These are phyloP conservation scores for Kradibia gibbosae DNA, from an alignment of 1,140 invertebrate genomes.

Conservation along the genomic window DNA sequence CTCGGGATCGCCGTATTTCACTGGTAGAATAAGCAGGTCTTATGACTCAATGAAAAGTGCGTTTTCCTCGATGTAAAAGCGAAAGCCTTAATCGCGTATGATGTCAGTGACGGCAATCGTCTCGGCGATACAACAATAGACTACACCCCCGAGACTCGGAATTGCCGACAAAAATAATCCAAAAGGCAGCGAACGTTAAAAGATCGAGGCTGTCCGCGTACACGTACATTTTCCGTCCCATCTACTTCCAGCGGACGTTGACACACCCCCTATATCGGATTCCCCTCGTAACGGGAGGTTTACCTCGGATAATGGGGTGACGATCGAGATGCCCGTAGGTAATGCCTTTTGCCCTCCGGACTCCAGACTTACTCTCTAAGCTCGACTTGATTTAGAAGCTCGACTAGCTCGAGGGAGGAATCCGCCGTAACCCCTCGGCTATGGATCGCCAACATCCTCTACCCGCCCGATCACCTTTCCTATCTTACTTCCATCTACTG, in stretches of 20 bases:
- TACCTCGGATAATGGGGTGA: slow-evolving; percentile 56
- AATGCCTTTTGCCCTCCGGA: slow-evolving; percentile 37
- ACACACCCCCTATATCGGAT: slow-evolving; percentile 33
- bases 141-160: slow-evolving; percentile 5
- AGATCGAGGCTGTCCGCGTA: not conserved
- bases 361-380: slow-evolving; percentile 21
- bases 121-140: slow-evolving; percentile 22
- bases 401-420: slow-evolving; percentile 13
- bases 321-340: slow-evolving; percentile 54
- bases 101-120: slow-evolving; percentile 35
- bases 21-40: not conserved
- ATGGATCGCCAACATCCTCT: not conserved
- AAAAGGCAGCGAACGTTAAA: not conserved
- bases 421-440: not conserved
- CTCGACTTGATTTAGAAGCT: slow-evolving; percentile 43
- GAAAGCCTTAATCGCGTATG: slow-evolving; percentile 37
- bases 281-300: slow-evolving; percentile 47
- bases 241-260: not conserved
- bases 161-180: slow-evolving; percentile 1
- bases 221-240: not conserved
- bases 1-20: not conserved
- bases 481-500: slow-evolving; percentile 42
- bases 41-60: slow-evolving; percentile 36
- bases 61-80: not conserved
- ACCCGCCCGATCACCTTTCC: slow-evolving; percentile 33